These are phyloP conservation scores for Psephotus haematonotus DNA, from an alignment of 2,113 vertebrate genomes.

Conservation along the genomic window DNA sequence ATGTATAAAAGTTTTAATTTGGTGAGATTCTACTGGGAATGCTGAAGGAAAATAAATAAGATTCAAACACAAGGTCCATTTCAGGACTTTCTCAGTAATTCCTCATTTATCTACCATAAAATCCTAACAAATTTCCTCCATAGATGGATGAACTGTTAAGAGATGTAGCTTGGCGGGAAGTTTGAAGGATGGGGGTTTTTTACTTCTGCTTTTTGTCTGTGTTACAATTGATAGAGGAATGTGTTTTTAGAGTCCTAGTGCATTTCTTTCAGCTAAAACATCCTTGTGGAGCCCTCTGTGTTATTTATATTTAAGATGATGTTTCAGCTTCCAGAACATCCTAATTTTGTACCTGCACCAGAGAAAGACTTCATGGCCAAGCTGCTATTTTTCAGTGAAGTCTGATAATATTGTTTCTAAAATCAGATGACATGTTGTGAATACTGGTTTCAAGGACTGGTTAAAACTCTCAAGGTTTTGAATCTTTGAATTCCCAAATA, in stretches of 20 bases:
- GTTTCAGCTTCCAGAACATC: background rate
- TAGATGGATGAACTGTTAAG: background rate
- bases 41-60: background rate
- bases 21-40: background rate
- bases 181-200: background rate
- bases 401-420: constrained; percentile 7
- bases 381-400: background rate
- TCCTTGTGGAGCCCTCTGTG: background rate
- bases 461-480: background rate
- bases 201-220: background rate
- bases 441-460: background rate
- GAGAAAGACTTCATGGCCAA: background rate
- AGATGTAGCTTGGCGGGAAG: background rate
- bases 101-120: constrained; percentile 12
- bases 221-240: background rate
- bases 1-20: background rate
- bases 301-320: background rate
- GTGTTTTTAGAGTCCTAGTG: background rate
- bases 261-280: background rate
- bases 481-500: background rate
- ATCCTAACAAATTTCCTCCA: background rate
- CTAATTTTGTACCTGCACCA: background rate
- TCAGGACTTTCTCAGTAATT: background rate
- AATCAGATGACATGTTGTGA: background rate
- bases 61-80: background rate